Base-by-base conservation (phyloP, 2,888 invertebrate genomes). In the Philopedon plagiatum region DNA sequence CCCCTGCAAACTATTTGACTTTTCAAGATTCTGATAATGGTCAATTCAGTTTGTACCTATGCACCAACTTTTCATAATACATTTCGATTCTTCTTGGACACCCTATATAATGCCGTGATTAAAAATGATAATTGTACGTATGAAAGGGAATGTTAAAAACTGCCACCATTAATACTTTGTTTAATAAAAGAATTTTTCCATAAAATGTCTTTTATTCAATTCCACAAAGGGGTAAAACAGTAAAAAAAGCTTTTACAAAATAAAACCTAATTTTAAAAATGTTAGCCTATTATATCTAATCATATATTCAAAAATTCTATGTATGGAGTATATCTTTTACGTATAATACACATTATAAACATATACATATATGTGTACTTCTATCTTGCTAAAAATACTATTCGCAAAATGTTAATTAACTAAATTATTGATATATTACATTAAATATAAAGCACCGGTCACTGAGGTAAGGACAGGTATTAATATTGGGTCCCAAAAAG, bases 131-230 rank as follows among this genome's bases (percentile, higher is more conserved):
- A n/a, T n/a, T n/a, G n/a, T n/a, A n/a, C n/a, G n/a, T n/a, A n/a
- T n/a, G n/a, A n/a, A n/a, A n/a, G n/a, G n/a, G n/a, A n/a, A n/a
- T n/a, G n/a, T n/a, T n/a, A 15, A 56, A 56, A 56, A 56, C 56
- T 56, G 56, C 34, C 56, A 46, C 19, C 4, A 11, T 19, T 23
- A 49, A 13, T 26, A 49, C 9, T 26, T 46, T 46, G 21, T 21
- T 19, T 4, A 49, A 49, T 49, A 49, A 49, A 54, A 54, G 5
- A 29, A 29, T 29, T 54, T 54, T 58, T 58, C 41, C 23, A 41
- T 9, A 58, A 58, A 58, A 26, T 58, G 58, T 58, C 37, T 39
- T 58, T 58, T 58, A 58, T 58, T 58, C 5, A 15, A 13, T 39
- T 34, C 41, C 41, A 58, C 41, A 37, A 19, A 21, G 21, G 21